Evolutionary conservation across 2,113 vertebrate species (phyloP), one percentile per base, ranked within the genome.

Genomic region (Globicephala melas): DNA sequence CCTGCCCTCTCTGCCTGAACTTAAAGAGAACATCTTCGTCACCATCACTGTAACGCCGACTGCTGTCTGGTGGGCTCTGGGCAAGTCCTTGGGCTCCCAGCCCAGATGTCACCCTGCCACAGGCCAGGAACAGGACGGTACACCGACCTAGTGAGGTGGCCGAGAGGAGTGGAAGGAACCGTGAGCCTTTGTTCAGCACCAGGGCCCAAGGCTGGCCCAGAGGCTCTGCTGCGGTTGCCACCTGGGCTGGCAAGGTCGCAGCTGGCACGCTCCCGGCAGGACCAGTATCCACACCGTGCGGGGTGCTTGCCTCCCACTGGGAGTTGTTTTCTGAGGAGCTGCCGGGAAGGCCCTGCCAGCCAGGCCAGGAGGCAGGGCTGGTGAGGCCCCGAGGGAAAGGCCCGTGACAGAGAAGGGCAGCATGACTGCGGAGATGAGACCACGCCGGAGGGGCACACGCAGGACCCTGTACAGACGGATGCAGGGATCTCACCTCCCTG

Each of bases 401-500:
- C 53, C 81, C 20, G 1, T 23, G 47, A n/a, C 5, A 11, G 47
- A 12, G 12, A 47, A 12, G 44, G 44, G 14, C 33, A 14, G 23
- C 2, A 12, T n/a, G 74, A 31, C 63, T 14, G 58, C 15, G 67
- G 23, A 50, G 47, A 9, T 8, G 68, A 76, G 62, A 38, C 26
- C 0, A 3, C 12, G 11, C 10, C 67, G 3, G 65, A 92, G 17
- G 50, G 55, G 31, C 87, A 17, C 58, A 26, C 17, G 67, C 20
- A 18, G 28, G 70, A 12, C 36, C n/a, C 17, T 20, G 18, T 31
- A 60, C 47, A 9, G n/a, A 58, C 26, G 9, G 28, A 63, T 21
- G 12, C 5, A 13, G 26, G 44, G 25, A 14, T 68, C 8, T 4
- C 62, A 6, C 28, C 12, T 6, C 6, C 20, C 0, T 0, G 5